Percentiles rank a stretch among this genome's conserved stretches.
phyloP scores from a whole-genome alignment of 2,797 vertebrate genomes.

The Characodon lateralis region DNA sequence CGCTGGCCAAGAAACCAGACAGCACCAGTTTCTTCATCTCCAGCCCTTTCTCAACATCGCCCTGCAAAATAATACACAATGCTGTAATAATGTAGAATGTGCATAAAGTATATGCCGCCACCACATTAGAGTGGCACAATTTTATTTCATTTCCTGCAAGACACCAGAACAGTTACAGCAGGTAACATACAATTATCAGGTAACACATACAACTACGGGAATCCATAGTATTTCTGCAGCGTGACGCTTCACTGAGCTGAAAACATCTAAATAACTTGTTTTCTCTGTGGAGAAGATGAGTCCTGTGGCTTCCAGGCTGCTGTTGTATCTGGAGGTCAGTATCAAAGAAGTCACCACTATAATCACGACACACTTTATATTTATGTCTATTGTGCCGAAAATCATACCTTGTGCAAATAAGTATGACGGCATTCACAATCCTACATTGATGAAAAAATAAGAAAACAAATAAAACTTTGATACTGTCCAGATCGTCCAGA shows the following conservation, averaged over 20 bases:
- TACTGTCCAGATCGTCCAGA: no score
- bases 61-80: constrained; percentile 74
- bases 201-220: not conserved
- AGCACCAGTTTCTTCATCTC: constrained; percentile 98
- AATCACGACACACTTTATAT: not conserved
- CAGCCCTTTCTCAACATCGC: constrained; percentile 91
- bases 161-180: constrained; percentile 11
- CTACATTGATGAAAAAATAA: not conserved
- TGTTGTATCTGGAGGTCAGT: constrained; percentile 10
- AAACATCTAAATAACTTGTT: constrained; percentile 32
- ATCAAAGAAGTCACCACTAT: constrained; percentile 44
- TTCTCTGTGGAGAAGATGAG: constrained; percentile 34
- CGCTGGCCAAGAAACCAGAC: constrained; percentile 94
- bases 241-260: constrained; percentile 12
- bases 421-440: not conserved
- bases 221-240: not conserved
- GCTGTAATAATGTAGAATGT: not conserved
- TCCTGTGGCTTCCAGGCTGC: constrained; percentile 11
- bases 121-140: not conserved
- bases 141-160: constrained; percentile 27
- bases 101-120: not conserved
- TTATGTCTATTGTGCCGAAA: not conserved
- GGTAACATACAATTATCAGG: no score
- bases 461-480: not conserved
- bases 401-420: constrained; percentile 19